phyloP scores from a whole-genome alignment of 2,797 vertebrate species.

The Enteromius argenteus region DNA sequence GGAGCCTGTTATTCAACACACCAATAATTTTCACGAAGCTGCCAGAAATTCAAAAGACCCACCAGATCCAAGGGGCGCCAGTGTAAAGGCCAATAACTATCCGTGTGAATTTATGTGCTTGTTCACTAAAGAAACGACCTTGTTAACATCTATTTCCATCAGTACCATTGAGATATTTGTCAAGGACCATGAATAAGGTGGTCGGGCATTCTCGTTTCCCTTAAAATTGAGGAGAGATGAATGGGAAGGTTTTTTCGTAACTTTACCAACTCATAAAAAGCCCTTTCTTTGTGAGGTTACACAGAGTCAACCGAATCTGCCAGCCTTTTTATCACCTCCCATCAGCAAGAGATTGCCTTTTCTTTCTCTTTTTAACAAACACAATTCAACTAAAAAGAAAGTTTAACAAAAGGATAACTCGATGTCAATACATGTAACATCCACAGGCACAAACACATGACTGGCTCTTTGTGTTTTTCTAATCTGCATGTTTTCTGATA shows the following conservation, averaged over 20 bases:
- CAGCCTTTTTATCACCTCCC: not conserved
- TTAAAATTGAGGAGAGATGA: constrained; percentile 21
- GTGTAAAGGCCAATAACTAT: constrained; percentile 39
- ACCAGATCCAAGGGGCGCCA: constrained; percentile 39
- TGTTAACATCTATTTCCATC: constrained; percentile 46
- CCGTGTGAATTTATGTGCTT: constrained; percentile 32
- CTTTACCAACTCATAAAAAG: not conserved
- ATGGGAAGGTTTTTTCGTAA: not conserved
- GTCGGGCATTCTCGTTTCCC: constrained; percentile 12
- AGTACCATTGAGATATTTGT: constrained; percentile 21
- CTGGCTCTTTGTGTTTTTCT: not conserved
- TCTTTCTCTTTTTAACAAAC: not conserved
- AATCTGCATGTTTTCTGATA: not conserved
- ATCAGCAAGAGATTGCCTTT: not conserved
- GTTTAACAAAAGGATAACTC: not conserved
- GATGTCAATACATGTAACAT: not conserved
- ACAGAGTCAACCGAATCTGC: not conserved
- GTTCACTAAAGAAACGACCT: constrained; percentile 38
- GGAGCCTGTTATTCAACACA: constrained; percentile 41
- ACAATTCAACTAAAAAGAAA: not conserved
- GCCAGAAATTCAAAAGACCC: constrained; percentile 41
- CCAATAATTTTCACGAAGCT: constrained; percentile 39
- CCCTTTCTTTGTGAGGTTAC: not conserved
- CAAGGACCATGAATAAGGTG: constrained; percentile 18
- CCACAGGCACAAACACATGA: not conserved